These are phyloP conservation scores for Cranoglanis bouderius DNA, from an alignment of 2,113 vertebrate genomes.

Conservation along the genomic window DNA sequence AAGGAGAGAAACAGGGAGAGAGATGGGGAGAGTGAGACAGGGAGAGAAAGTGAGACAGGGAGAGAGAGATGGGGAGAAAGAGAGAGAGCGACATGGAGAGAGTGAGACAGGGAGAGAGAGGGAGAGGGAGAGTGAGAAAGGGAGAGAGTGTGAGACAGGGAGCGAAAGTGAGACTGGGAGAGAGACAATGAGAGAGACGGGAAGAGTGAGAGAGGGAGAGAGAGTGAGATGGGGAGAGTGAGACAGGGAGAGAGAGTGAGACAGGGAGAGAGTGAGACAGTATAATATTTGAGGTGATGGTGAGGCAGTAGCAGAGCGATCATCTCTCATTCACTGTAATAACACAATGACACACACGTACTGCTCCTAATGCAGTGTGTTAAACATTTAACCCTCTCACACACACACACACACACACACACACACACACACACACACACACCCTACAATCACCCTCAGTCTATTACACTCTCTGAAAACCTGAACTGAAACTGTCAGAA, in stretches of 20 bases:
- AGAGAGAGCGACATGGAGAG: not conserved
- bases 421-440: conserved; percentile 16
- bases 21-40: not conserved
- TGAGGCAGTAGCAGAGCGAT: not conserved
- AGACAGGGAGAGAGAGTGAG: conserved; percentile 1
- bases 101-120: not conserved
- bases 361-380: not conserved
- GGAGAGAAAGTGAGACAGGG: not conserved
- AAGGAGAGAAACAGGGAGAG: too few species aligned
- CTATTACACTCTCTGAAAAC: not conserved
- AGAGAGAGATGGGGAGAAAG: not conserved
- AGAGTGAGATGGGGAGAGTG: conserved; percentile 1
- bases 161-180: not conserved
- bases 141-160: conserved; percentile 12
- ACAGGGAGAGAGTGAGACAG: conserved; percentile 12
- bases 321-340: conserved; percentile 19
- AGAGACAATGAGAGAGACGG: not conserved
- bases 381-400: conserved; percentile 9
- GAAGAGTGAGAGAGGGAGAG: not conserved
- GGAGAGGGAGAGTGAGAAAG: conserved; percentile 6
- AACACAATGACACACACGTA: not conserved
- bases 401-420: conserved; percentile 18
- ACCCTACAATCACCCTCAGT: not conserved
- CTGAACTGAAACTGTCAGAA: not conserved
- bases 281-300: not conserved